phyloP scores from a whole-genome alignment of 2,888 invertebrate genomes.

The Elysia crispata region DNA sequence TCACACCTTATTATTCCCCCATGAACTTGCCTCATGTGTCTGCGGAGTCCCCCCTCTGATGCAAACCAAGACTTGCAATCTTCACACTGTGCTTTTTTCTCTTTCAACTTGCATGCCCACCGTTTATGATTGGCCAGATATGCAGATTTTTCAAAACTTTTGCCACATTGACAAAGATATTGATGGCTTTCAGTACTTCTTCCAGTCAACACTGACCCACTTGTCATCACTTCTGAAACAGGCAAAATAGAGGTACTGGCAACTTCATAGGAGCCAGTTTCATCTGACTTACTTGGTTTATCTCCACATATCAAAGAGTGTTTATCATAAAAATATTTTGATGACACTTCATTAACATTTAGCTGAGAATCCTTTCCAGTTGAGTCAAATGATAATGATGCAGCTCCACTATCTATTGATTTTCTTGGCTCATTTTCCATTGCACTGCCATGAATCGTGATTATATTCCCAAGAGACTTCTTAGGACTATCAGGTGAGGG shows the following conservation, averaged over 20 bases:
- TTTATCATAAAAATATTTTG: no score
- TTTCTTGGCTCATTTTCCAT: background rate
- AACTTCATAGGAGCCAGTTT: background rate
- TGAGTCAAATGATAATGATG: no score
- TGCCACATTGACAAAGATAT: conserved; percentile 39
- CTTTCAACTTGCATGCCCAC: conserved; percentile 41
- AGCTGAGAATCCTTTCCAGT: no score
- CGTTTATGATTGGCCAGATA: conserved; percentile 43
- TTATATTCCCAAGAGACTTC: background rate
- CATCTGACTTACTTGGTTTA: no score
- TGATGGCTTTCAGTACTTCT: background rate
- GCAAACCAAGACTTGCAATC: conserved; percentile 44
- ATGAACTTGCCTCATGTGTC: conserved; percentile 47
- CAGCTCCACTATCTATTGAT: background rate
- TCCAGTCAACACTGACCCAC: background rate
- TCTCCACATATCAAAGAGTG: no score
- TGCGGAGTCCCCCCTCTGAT: conserved; percentile 32
- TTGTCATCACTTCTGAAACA: background rate
- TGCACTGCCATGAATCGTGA: background rate
- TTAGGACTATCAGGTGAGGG: background rate
- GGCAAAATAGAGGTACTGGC: background rate
- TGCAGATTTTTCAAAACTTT: conserved; percentile 42
- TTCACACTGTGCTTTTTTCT: conserved; percentile 43
- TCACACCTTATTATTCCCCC: conserved; percentile 38
- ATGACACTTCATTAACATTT: no score